These are phyloP conservation scores for Drosophila subquinaria DNA, from an alignment of 2,888 invertebrate genomes.

Conservation along the genomic window DNA sequence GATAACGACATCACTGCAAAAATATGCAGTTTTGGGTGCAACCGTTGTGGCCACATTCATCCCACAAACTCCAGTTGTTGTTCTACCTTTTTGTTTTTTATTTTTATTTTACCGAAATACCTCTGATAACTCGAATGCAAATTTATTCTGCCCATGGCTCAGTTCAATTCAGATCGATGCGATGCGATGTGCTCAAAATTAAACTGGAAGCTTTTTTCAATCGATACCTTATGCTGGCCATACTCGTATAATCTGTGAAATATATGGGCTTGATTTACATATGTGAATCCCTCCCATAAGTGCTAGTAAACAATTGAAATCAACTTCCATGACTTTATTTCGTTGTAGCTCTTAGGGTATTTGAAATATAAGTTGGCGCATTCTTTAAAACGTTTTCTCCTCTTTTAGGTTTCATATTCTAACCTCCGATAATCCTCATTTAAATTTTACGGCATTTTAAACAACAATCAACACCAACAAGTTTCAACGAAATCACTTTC, in stretches of 20 bases:
- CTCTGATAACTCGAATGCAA: constrained; percentile 60
- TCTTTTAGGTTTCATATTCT: not conserved
- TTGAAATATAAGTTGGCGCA: not conserved
- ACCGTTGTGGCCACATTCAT: constrained; percentile 42
- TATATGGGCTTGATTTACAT: constrained; percentile 5
- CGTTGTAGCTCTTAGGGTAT: not conserved
- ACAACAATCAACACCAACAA: not conserved
- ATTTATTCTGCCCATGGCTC: constrained; percentile 45
- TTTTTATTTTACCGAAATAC: constrained; percentile 29
- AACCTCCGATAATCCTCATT: too few relatives aligned
- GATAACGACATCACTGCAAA: constrained; percentile 49
- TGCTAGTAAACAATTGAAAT: constrained; percentile 5
- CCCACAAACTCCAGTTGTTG: constrained; percentile 46
- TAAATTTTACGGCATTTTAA: not conserved
- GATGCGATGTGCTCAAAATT: constrained; percentile 34
- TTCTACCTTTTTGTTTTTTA: constrained; percentile 13
- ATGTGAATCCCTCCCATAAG: not conserved
- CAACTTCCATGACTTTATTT: not conserved
- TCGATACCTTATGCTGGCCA: not conserved
- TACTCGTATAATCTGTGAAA: constrained; percentile 8
- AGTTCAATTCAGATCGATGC: constrained; percentile 19
- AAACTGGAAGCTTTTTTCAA: constrained; percentile 12
- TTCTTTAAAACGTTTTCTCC: not conserved
- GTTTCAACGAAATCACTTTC: constrained; percentile 1
- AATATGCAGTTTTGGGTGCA: constrained; percentile 53